These are phyloP conservation scores for Lucinisca nassula DNA, from an alignment of 2,888 invertebrate genomes.

Conservation along the genomic window DNA sequence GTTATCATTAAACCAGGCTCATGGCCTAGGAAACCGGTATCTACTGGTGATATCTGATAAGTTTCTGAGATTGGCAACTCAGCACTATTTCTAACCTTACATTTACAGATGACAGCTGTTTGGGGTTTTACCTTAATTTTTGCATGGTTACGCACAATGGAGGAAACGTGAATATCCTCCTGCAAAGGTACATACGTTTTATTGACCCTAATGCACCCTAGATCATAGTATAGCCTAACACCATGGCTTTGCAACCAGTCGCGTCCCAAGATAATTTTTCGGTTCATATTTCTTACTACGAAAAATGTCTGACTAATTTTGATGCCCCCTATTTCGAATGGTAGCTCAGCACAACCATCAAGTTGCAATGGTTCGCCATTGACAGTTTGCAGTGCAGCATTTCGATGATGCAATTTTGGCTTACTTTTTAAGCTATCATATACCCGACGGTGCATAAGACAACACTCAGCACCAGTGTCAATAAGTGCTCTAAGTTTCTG, in stretches of 20 bases:
- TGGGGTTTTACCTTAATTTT: neutral
- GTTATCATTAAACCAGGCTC: too few relatives aligned
- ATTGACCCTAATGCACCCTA: neutral
- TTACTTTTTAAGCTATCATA: slow-evolving; percentile 13
- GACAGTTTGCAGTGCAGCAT: too few relatives aligned
- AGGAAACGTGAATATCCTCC: neutral
- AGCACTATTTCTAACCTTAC: too few relatives aligned
- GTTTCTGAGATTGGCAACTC: too few relatives aligned
- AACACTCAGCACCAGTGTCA: slow-evolving; percentile 35
- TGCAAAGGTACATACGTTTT: neutral
- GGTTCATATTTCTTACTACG: neutral
- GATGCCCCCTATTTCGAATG: too few relatives aligned
- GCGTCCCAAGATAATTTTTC: neutral
- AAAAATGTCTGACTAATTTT: neutral
- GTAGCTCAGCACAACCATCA: neutral
- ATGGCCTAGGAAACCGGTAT: too few relatives aligned
- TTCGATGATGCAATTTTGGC: too few relatives aligned
- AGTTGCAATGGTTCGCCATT: too few relatives aligned
- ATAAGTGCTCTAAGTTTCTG: slow-evolving; percentile 4
- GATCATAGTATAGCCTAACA: neutral
- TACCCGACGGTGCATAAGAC: slow-evolving; percentile 26
- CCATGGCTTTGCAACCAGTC: neutral
- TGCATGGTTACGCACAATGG: neutral
- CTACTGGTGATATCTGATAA: too few relatives aligned
- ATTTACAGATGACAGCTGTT: too few relatives aligned